Percentiles rank a stretch among this genome's conserved stretches.
Conservation (phyloP, 2,113 vertebrate genomes). For the Rhinolophus ferrumequinum region DNA sequence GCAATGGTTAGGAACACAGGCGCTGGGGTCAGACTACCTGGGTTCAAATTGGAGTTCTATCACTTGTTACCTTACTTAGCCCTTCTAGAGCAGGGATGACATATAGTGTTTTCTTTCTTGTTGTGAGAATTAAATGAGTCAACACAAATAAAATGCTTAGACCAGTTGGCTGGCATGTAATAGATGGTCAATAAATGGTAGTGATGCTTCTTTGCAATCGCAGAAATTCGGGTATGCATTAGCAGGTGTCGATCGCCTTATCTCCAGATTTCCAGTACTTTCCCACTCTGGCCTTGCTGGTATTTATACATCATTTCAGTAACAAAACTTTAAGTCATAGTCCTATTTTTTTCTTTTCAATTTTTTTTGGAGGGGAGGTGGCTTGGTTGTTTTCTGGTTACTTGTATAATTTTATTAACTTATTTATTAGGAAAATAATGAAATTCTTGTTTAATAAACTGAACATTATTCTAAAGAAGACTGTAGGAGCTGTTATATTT, state of each 20-base stretch:
- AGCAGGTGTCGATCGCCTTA: background rate
- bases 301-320: background rate
- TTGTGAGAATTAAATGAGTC: background rate
- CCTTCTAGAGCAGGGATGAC: background rate
- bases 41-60: background rate
- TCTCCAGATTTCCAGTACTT: background rate
- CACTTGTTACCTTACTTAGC: background rate
- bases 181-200: background rate
- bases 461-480: background rate
- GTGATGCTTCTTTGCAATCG: background rate
- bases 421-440: background rate
- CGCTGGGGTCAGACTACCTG: background rate
- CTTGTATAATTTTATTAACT: background rate
- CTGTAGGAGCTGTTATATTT: background rate
- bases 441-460: background rate
- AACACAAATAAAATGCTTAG: too few species aligned
- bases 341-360: background rate
- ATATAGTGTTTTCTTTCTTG: background rate
- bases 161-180: too few species aligned
- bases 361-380: background rate
- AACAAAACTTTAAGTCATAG: background rate
- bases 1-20: background rate
- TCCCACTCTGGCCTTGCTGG: background rate
- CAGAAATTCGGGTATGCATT: background rate
- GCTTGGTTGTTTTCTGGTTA: background rate